Conservation (phyloP, 1,140 invertebrate species). For the Atta colombica region DNA sequence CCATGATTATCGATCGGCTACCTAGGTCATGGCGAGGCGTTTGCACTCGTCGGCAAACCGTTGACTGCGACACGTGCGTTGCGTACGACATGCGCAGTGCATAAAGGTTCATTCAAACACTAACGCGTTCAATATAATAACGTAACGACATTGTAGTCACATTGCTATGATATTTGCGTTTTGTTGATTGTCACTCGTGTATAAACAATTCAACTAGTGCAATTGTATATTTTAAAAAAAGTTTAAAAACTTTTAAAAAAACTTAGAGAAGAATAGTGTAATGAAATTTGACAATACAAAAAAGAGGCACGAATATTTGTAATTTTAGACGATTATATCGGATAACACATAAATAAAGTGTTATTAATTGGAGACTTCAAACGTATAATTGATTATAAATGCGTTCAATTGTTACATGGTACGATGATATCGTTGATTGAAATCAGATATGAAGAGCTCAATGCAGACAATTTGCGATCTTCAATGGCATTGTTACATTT, state of each 20-base stretch:
- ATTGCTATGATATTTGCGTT: constrained; percentile 24
- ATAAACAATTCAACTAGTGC: background rate
- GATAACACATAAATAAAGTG: background rate
- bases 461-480: constrained; percentile 12
- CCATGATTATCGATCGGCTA: constrained; percentile 50
- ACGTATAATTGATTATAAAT: constrained; percentile 19
- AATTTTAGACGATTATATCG: background rate
- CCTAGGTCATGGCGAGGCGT: constrained; percentile 52
- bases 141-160: background rate
- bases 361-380: constrained; percentile 18
- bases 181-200: background rate
- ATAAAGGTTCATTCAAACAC: constrained; percentile 46
- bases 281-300: background rate
- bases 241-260: background rate
- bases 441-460: background rate
- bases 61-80: constrained; percentile 25
- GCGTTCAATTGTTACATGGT: background rate
- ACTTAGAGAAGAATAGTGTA: background rate
- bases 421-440: constrained; percentile 11
- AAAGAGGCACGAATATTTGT: background rate
- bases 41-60: constrained; percentile 34
- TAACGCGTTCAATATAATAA: background rate
- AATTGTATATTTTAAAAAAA: background rate
- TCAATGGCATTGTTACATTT: background rate
- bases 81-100: constrained; percentile 16